Base-by-base conservation (phyloP, 2,113 vertebrate genomes). In the Chloroceryle aenea region DNA sequence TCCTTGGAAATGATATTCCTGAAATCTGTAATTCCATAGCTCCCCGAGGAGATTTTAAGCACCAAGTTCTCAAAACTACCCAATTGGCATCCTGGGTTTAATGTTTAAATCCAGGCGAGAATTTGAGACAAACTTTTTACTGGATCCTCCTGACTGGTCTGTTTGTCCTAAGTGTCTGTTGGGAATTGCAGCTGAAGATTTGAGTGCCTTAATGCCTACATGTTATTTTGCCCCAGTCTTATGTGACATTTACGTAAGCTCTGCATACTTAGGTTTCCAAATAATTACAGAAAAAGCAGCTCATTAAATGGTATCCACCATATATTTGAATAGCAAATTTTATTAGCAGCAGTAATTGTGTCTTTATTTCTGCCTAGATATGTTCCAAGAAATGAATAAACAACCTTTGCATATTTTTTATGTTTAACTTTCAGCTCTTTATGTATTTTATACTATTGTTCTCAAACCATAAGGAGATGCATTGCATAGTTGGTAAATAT, bases 401-500 rank as follows among this genome's bases (percentile, higher is more conserved):
- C 12, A 90, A 17, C 6, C 38, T 89, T 38, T 12, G 0, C 7
- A 59, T 89, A 61, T 88, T 48, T 90, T 38, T 38, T 47, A 27
- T 61, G 85, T 92, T 87, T 64, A 61, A 67, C 23, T 89, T 93
- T 82, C 52, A 81, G 12, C 32, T 78, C n/a, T 89, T 87, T 91
- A 68, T 71, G 43, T 94, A 73, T 87, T 81, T 91, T 85, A 76
- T 47, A 52, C 32, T 78, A 55, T 75, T 87, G 26, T 27, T 96
- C 4, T 92, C 53, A 36, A 76, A 32, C 94, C 40, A n/a, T 84
- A 62, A 80, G 48, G 12, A 84, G 47, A 93, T 91, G 48, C 59
- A 93, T 95, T 87, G 23, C 47, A 59, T 5, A 56, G 26, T n/a
- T 53, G 3, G 2, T 56, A 87, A 89, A 89, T 67, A 38, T 42